Base-by-base conservation (phyloP, 2,888 invertebrate species). In the Dendrolimus pini region DNA sequence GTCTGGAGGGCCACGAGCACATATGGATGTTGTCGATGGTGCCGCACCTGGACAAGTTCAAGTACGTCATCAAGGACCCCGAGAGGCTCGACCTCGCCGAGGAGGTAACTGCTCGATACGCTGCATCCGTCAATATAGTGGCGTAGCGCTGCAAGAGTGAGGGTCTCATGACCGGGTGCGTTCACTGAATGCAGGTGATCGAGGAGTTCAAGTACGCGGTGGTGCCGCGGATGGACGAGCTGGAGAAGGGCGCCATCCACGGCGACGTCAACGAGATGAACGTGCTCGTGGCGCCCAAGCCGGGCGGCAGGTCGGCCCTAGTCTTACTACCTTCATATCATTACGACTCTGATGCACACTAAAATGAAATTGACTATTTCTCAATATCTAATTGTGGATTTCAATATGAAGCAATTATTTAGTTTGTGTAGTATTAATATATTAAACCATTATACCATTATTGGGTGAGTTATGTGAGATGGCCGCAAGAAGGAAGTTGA, bases 241-340 rank as follows among this genome's bases (percentile, higher is more conserved):
- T 97, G 62, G 93, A 94, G 69, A 92, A 90, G 71, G 96, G 91
- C 0, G 87, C 95, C 7, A 95, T 98, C 62, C 98, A 98, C 75
- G 98, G 97, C 0, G 98, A 98, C 77, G 92, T 96, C 60, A 98
- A 98, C 77, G 97, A 98, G 73, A 96, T 96, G 80, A 98, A 98
- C 82, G 92, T 98, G 7, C 76, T 98, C 7, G 93, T 95, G 0
- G 77, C 80, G 0, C 62, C 67, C 14, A 89, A 89, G 65, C 78
- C 80, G 0, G 85, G 82, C 0, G 80, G 77, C 71, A 83, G 85
- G 87, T 86, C 47, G 7, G 67, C 61, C 1, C 54, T n/a, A 18
- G 41, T 53, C 30, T 53, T 55, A 56, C 54, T n/a, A 52, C 9
- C 13, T 9, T 6, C 14, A 9, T 57, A 14, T 12, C 1, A 30